Evolutionary conservation across 2,797 vertebrate species (phyloP).

Genomic region (Tenualosa thibaudeaui): DNA sequence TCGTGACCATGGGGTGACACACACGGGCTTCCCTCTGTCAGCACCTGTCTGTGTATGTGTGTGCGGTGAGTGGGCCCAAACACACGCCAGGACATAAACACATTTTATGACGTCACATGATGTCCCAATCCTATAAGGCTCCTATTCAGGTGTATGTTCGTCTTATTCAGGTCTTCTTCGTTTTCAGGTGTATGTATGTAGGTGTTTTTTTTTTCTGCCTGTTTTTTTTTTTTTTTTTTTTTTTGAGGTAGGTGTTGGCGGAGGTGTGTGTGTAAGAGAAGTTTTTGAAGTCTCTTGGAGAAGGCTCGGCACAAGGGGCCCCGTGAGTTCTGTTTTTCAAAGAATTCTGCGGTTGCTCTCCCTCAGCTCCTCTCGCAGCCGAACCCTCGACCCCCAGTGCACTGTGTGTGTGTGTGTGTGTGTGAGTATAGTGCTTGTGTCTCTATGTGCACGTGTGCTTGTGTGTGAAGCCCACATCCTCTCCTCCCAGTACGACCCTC

Average conservation of each 20-base stretch:
- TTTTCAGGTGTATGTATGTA: not conserved
- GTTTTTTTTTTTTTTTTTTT: not conserved
- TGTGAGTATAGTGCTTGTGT: not conserved
- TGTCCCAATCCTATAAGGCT: not conserved
- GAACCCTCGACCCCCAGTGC: slow-evolving; percentile 63
- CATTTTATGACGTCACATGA: not conserved
- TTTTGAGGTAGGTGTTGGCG: not conserved
- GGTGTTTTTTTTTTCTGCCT: not conserved
- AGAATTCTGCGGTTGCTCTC: slow-evolving; percentile 74
- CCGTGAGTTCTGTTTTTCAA: slow-evolving; percentile 80
- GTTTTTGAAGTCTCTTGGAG: slow-evolving; percentile 46
- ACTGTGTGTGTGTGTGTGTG: not conserved
- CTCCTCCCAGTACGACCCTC: slow-evolving; percentile 63
- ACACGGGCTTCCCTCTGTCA: not conserved
- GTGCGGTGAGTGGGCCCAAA: not conserved
- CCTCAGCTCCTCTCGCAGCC: slow-evolving; percentile 47
- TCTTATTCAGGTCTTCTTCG: not conserved
- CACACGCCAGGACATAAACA: not conserved
- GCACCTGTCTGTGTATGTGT: no score
- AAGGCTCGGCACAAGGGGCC: slow-evolving; percentile 56
- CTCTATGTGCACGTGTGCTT: slow-evolving; percentile 1
- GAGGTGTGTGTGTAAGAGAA: not conserved
- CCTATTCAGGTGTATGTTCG: not conserved
- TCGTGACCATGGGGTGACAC: not conserved
- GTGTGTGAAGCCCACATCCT: slow-evolving; percentile 71